Percentiles rank a stretch among this genome's conserved stretches.
Conservation (phyloP, 2,797 vertebrate species). For the Numenius phaeopus region DNA sequence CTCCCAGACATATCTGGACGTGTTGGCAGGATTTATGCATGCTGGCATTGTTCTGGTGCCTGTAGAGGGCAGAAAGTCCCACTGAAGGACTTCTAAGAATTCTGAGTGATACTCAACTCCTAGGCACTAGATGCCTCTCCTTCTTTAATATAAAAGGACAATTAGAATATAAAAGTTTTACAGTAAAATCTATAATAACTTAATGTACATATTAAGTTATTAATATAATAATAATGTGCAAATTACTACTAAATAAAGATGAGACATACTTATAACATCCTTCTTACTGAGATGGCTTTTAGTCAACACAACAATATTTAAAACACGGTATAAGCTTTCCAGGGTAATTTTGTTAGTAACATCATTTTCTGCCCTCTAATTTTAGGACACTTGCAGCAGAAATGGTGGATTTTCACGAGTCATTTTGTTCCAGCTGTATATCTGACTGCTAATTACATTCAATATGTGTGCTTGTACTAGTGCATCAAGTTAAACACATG, state of each 20-base stretch:
- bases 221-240: background rate
- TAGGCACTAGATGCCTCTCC: background rate
- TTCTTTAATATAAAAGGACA: background rate
- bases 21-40: background rate
- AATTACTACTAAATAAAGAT: background rate
- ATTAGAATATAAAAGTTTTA: background rate
- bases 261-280: background rate
- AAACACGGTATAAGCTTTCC: background rate
- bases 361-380: background rate
- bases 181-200: background rate
- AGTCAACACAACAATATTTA: background rate
- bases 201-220: background rate
- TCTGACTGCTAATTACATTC: conserved; percentile 11
- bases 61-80: background rate
- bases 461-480: background rate
- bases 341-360: background rate
- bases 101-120: background rate
- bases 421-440: background rate
- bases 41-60: background rate
- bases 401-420: background rate
- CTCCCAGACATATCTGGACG: background rate
- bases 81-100: background rate
- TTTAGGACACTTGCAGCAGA: background rate
- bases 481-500: background rate
- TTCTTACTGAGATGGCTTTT: background rate